Conservation (phyloP, 2,797 vertebrate species). For the Sebastes matsubarae region DNA sequence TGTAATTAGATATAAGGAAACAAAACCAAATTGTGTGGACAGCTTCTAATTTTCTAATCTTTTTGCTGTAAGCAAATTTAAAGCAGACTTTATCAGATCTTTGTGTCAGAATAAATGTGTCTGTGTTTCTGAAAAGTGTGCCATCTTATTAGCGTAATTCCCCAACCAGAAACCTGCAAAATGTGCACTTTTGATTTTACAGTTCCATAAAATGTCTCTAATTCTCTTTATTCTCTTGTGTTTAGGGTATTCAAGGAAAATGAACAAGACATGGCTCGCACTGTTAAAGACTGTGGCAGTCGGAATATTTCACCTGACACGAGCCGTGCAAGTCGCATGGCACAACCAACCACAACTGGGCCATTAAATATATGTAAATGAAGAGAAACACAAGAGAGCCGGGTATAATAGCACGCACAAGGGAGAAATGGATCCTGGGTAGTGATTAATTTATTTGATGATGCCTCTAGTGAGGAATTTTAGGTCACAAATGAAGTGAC, state of each 20-base stretch:
- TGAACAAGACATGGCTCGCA: slow-evolving; percentile 89
- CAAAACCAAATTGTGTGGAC: slow-evolving; percentile 54
- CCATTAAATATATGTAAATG: slow-evolving; percentile 99
- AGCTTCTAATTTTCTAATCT: slow-evolving; percentile 39
- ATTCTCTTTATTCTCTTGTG: slow-evolving; percentile 65
- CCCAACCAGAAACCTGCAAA: slow-evolving; percentile 88
- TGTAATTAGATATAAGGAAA: slow-evolving; percentile 65
- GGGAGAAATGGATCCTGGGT: slow-evolving; percentile 99
- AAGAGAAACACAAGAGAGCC: slow-evolving; percentile 99
- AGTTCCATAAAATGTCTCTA: slow-evolving; percentile 86
- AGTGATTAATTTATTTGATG: slow-evolving; percentile 99
- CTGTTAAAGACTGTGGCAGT: slow-evolving; percentile 92
- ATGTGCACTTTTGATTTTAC: slow-evolving; percentile 90
- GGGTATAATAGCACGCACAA: slow-evolving; percentile 97
- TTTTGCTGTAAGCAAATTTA: slow-evolving; percentile 20
- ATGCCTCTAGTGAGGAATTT: slow-evolving; percentile 99
- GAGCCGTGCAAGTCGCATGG: slow-evolving; percentile 92
- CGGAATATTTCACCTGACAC: slow-evolving; percentile 98
- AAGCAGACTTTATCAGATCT: not conserved
- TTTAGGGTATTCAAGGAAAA: slow-evolving; percentile 87
- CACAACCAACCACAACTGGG: slow-evolving; percentile 97
- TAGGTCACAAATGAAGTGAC: slow-evolving; percentile 99
- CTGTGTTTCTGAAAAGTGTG: slow-evolving; percentile 29
- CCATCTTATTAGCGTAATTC: slow-evolving; percentile 79
- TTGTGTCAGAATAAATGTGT: slow-evolving; percentile 8